Conservation (phyloP, 2,888 invertebrate species). For the Ellobium chinense region DNA sequence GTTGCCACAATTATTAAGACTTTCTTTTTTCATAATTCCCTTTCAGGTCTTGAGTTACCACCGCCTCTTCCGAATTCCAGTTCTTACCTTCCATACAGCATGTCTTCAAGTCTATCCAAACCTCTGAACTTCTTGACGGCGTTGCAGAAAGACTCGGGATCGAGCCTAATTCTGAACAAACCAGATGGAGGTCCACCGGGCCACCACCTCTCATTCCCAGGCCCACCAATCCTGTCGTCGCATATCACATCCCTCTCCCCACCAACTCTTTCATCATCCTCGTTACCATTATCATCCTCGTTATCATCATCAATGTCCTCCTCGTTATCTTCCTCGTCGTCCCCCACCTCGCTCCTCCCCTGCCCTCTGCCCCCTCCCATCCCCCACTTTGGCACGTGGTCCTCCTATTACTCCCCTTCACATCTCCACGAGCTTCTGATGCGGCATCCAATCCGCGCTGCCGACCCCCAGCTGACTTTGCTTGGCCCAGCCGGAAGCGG, state of each 20-base stretch:
- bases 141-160: background rate
- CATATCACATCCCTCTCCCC: conserved; percentile 24
- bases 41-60: background rate
- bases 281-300: background rate
- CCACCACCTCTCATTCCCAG: conserved; percentile 48
- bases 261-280: conserved; percentile 8
- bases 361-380: conserved; percentile 36
- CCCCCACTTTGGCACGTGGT: conserved; percentile 35
- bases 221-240: conserved; percentile 42
- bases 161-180: conserved; percentile 35
- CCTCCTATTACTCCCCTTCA: conserved; percentile 11
- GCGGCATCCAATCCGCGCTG: conserved; percentile 4
- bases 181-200: conserved; percentile 49
- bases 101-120: conserved; percentile 12
- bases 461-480: background rate
- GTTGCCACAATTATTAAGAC: no score
- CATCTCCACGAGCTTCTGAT: conserved; percentile 41
- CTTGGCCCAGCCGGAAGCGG: conserved; percentile 23
- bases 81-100: conserved; percentile 29
- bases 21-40: no score
- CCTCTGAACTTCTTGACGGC: background rate
- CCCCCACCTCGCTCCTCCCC: conserved; percentile 35
- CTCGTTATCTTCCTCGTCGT: conserved; percentile 28
- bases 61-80: background rate
- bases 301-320: conserved; percentile 1